Conservation (phyloP, 2,113 vertebrate species). For the Vombatus ursinus region DNA sequence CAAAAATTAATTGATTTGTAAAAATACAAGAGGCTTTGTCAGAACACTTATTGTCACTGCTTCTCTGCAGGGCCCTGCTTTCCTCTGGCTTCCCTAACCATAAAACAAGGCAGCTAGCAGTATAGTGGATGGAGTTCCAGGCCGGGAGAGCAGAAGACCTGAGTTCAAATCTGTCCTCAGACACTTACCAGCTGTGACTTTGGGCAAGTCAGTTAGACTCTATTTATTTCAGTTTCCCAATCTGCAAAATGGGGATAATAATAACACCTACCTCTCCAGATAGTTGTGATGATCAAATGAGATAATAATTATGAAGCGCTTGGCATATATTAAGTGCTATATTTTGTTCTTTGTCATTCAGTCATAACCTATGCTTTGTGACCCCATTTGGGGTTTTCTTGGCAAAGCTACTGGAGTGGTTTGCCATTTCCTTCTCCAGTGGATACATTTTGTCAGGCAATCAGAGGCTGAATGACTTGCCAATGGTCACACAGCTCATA, state of each 20-base stretch:
- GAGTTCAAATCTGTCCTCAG: neutral
- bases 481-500: neutral
- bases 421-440: neutral
- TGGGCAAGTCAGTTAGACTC: constrained; percentile 1
- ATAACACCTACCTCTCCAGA: neutral
- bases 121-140: neutral
- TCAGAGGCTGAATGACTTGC: neutral
- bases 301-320: neutral
- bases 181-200: neutral
- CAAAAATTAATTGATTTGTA: constrained; percentile 35
- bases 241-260: neutral
- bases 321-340: neutral
- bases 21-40: neutral
- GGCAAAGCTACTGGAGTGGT: neutral
- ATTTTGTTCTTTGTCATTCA: neutral
- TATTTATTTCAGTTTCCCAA: neutral
- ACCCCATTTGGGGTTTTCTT: neutral
- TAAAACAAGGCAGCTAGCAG: neutral
- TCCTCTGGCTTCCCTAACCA: constrained; percentile 11
- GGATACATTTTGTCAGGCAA: neutral
- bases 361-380: too few species aligned
- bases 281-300: neutral
- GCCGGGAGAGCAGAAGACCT: neutral
- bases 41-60: constrained; percentile 29
- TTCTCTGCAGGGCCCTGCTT: constrained; percentile 7